Evolutionary conservation across 2,797 vertebrate genomes (phyloP).

Genomic region (Spatula versicolor): DNA sequence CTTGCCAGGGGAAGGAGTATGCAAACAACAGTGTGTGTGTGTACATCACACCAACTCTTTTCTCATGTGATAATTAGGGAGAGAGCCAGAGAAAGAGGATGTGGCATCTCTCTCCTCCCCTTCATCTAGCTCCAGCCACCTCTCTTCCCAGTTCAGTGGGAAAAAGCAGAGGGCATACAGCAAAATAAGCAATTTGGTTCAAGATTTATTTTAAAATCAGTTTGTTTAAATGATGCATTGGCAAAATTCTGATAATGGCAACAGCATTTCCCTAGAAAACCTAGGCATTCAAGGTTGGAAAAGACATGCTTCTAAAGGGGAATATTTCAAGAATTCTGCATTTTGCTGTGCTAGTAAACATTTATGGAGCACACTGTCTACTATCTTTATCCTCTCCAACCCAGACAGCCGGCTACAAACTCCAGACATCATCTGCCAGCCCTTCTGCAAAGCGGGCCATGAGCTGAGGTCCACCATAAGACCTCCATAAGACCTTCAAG

Average conservation of each 20-base stretch:
- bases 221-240: neutral
- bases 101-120: neutral
- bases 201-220: neutral
- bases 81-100: neutral
- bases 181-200: neutral
- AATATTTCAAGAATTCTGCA: neutral
- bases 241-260: neutral
- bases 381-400: neutral
- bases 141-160: neutral
- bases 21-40: neutral
- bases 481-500: neutral
- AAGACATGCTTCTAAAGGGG: neutral
- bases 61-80: neutral
- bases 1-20: neutral
- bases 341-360: neutral
- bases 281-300: neutral
- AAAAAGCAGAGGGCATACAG: neutral
- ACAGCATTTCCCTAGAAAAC: neutral
- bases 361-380: neutral
- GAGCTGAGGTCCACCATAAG: neutral
- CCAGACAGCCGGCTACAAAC: neutral
- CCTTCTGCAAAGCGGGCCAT: accelerated
- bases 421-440: neutral
- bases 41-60: neutral
- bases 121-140: neutral